Percentiles rank a stretch among this genome's conserved stretches.
These are phyloP conservation scores for Stenichneumon culpator DNA, from an alignment of 2,888 invertebrate genomes.

Conservation along the genomic window DNA sequence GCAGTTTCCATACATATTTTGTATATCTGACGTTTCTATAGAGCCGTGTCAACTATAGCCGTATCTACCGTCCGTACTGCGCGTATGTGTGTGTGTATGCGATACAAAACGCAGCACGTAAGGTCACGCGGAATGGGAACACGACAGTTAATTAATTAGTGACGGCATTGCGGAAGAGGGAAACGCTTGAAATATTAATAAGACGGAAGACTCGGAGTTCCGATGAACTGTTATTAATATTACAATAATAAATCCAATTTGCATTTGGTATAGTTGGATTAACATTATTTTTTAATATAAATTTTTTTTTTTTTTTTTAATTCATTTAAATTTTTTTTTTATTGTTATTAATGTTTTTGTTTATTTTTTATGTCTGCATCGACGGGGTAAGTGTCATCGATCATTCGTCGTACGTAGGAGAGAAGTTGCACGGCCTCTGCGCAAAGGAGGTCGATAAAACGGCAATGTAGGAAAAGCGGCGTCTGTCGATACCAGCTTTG, in stretches of 20 bases:
- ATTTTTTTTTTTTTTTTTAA: neutral
- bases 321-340: neutral
- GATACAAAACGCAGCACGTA: neutral
- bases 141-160: constrained; percentile 36
- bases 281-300: no score
- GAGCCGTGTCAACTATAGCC: neutral
- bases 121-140: constrained; percentile 21
- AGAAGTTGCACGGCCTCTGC: constrained; percentile 8
- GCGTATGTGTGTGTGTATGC: neutral
- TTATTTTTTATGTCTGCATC: no score
- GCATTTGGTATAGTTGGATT: neutral
- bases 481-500: constrained; percentile 15
- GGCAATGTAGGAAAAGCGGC: constrained; percentile 18
- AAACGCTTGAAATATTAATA: constrained; percentile 17
- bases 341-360: no score
- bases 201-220: neutral
- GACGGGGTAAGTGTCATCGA: constrained; percentile 12
- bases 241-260: neutral
- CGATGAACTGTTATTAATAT: neutral
- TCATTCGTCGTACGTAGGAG: constrained; percentile 24
- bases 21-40: constrained; percentile 26
- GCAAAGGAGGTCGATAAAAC: constrained; percentile 42
- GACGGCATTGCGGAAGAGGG: constrained; percentile 13
- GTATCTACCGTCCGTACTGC: neutral
- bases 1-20: constrained; percentile 34